Base-by-base conservation (phyloP, 1,140 invertebrate species). In the Nylanderia fulva region DNA sequence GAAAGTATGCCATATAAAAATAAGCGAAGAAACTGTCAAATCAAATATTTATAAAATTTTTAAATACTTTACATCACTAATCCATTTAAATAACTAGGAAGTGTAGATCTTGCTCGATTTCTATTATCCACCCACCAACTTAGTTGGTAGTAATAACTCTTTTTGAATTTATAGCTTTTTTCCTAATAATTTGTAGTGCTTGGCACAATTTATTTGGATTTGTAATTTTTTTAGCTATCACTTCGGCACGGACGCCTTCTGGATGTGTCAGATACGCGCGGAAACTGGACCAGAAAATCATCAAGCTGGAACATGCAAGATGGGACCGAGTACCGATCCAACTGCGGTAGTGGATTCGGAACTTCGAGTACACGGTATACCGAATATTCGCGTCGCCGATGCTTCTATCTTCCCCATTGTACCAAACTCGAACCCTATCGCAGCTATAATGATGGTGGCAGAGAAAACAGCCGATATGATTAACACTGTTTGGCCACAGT, bases 381-480 rank as follows among this genome's bases (percentile, higher is more conserved):
- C 72, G 7, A 93, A 94, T 86, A 76, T 95, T 75, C 91, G 96
- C 48, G 95, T 96, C 0, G 95, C 95, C 4, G 96, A 96, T 87
- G 95, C 95, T 13, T 96, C 95, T 0, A 92, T 96, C 15, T 96
- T 96, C 84, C 96, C 96, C 2, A 91, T 91, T 24, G 91, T 96
- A 39, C 95, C 95, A 18, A 96, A 95, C 54, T 90, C 94, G 0
- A 96, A 96, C 88, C 95, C 95, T 0, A 91, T 94, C 24, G 95
- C 95, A 15, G 91, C 93, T 2, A 94, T 95, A 13, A 93, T 96
- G 64, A 95, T 96, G 95, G 92, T 95, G 1, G 96, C 94, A 0
- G 96, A 96, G 76, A 96, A 96, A 87, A 95, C 93, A 29, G 92
- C 95, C 0, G 95, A 96, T 85, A 92, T 96, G 90, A 95, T 96